Evolutionary conservation across 2,113 vertebrate genomes (phyloP), one percentile per base, ranked within the genome.

Genomic region (Dryoscopus gambensis): DNA sequence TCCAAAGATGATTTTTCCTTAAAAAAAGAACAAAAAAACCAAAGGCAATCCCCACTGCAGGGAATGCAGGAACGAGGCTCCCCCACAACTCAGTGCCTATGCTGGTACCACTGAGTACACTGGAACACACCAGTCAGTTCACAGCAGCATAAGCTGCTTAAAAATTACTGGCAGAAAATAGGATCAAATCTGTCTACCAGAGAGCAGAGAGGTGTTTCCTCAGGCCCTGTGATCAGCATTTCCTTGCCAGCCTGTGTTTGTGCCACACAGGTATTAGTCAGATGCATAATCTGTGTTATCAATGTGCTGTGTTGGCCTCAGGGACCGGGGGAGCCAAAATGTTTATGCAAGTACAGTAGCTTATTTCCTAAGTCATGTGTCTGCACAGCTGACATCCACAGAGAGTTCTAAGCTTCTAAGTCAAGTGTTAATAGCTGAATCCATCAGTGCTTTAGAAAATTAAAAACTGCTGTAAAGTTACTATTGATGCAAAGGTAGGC

Each of bases 271-370:
- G 90, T 95, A 79, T 86, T 82, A 70, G 84, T 53, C 73, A 89
- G 91, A 55, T 6, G 59, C 70, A 63, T 25, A 20, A 86, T 55
- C 93, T 69, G 70, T 28, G 50, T 79, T 81, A 87, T 40, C 87
- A 35, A 35, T n/a, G 84, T 33, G 75, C 94, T 70, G 82, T 4
- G 0, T 0, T 49, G 62, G 89, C 89, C 88, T 10, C 37, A 0
- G 91, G 82, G 84, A 53, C 62, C 1, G 1, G 82, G 69, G 85
- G 82, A 89, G 59, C 17, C 0, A 1, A 42, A 89, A 60, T 42
- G 46, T 87, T 90, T 63, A 55, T 93, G 90, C 87, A 95, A 95
- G 87, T 82, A 62, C 86, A 93, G 87, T 27, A 70, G 79, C 87
- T 92, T 67, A 93, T 90, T 94, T 93, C 73, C 0, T 25, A 92